These are phyloP conservation scores for Clistopyga incitator DNA, from an alignment of 2,888 invertebrate genomes.

Conservation along the genomic window DNA sequence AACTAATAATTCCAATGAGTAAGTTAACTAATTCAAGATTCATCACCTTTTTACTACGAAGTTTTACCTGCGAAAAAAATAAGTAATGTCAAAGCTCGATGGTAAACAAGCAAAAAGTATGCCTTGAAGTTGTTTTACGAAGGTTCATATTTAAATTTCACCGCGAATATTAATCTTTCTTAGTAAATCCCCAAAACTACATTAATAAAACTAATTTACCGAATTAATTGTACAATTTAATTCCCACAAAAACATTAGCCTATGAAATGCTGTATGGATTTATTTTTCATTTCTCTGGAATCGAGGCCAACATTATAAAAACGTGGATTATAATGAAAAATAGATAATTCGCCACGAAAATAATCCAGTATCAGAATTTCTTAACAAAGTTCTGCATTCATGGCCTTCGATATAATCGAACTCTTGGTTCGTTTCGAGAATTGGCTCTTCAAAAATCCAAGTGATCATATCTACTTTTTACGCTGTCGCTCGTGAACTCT, in stretches of 20 bases:
- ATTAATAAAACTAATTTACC: background rate
- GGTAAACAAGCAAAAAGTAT: background rate
- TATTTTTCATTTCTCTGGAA: background rate
- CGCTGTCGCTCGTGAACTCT: constrained; percentile 35
- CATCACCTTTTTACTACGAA: background rate
- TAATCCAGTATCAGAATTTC: background rate
- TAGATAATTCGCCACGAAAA: background rate
- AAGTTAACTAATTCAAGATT: background rate
- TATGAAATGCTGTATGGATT: background rate
- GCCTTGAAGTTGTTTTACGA: constrained; percentile 28
- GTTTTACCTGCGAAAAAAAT: background rate
- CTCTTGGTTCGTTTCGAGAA: background rate
- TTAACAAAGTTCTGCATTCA: background rate
- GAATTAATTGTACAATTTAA: background rate
- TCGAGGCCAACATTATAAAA: background rate
- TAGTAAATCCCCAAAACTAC: background rate
- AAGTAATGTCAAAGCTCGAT: background rate
- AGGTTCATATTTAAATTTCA: background rate
- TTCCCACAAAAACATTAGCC: background rate
- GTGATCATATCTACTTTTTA: constrained; percentile 33
- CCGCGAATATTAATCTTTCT: background rate
- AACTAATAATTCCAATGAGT: background rate
- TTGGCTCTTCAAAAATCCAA: constrained; percentile 16
- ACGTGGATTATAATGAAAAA: no score
- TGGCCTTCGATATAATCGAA: background rate